Conservation (phyloP, 2,888 invertebrate genomes). For the Chromoteleia sp. region DNA sequence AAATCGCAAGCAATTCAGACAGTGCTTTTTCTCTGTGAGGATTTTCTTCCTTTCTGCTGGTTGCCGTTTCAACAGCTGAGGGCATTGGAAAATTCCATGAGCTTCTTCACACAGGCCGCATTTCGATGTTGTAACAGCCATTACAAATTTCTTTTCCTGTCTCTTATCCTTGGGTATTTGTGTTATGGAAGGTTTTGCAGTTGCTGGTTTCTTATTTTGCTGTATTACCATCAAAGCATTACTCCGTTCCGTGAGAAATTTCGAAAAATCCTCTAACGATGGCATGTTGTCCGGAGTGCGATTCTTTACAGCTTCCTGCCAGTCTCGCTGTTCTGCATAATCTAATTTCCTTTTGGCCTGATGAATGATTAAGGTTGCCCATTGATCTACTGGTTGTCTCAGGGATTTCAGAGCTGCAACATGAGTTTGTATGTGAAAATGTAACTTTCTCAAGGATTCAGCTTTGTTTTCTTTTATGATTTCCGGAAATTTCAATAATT, state of each 20-base stretch:
- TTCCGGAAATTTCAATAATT: slow-evolving; percentile 7
- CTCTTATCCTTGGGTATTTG: no score
- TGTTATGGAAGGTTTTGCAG: no score
- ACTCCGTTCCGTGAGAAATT: background rate
- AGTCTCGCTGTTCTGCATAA: background rate
- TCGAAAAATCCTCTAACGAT: slow-evolving; percentile 2
- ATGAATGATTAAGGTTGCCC: slow-evolving; percentile 12
- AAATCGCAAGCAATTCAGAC: background rate
- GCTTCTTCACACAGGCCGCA: background rate
- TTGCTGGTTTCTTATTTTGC: background rate
- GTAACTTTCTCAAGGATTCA: background rate
- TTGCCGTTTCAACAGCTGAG: background rate
- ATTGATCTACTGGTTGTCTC: slow-evolving; percentile 9
- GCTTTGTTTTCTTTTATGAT: background rate
- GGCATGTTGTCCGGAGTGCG: background rate
- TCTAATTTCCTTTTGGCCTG: background rate
- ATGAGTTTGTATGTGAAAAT: background rate
- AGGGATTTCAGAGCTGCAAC: background rate
- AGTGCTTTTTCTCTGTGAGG: background rate
- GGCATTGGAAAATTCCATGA: background rate
- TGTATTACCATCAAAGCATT: background rate
- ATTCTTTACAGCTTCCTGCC: background rate
- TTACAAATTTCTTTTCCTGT: background rate
- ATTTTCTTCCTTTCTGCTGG: background rate
- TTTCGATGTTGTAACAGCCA: background rate